Evolutionary conservation across 35 echinoderm and acorn worm genomes (phyloP), one percentile per base, ranked within the genome.

Genomic region (Ophiothrix spiculata): DNA sequence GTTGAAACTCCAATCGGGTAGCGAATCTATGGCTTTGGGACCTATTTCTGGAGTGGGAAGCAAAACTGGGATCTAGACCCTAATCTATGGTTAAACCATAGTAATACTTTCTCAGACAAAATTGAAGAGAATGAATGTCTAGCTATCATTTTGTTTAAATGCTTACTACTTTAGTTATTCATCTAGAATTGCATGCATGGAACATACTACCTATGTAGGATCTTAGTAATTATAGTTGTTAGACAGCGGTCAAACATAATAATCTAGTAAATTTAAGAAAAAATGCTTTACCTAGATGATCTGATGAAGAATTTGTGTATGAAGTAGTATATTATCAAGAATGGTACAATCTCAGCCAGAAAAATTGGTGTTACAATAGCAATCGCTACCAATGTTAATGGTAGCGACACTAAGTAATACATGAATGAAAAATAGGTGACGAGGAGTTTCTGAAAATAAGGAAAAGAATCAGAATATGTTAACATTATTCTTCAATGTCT

Each of bases 271-370:
- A 19, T 13, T 19, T 33, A 25, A 77, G 13, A 15, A 77, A 77
- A 46, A 12, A 37, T 23, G 17, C 31, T 6, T 4, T 83, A 92
- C 91, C 91, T 93, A 0, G 91, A 93, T 33, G 91, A 77, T 16
- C 79, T 84, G 12, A 93, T 64, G 86, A 79, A 93, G 81, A 64
- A 83, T 23, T 89, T 93, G 29, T 84, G 86, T 17, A 93, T 41
- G 23, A 93, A 88, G 49, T 35, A 23, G 77, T 88, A 93, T 0
- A 28, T 46, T 23, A 93, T 34, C 17, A 38, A 34, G 25, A 93
- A 41, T 31, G 91, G 91, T 36, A 85, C 1, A 40, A 88, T 56
- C 1, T 83, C 23, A 21, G 77, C 42, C 14, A 93, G 39, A 80
- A 93, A 93, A 33, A 89, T 73, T 0, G 80, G 86, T 14, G 81